Evolutionary conservation across 2,113 vertebrate species (phyloP).

Genomic region (Prionailurus bengalensis): DNA sequence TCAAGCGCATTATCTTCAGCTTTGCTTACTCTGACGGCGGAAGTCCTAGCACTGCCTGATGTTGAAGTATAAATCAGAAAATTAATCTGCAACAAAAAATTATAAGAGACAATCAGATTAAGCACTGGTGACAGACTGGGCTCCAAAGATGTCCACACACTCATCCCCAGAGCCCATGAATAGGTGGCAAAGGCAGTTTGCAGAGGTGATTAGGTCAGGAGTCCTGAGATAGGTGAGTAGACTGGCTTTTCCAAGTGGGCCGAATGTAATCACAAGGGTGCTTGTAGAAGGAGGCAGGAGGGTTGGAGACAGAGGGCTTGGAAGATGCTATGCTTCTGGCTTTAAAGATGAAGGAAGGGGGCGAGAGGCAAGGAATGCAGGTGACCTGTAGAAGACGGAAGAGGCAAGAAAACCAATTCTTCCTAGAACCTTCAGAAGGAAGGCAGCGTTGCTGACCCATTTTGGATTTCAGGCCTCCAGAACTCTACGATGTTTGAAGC

Average conservation of each 20-base stretch:
- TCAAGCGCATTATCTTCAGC: not conserved
- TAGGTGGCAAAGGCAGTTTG: not conserved
- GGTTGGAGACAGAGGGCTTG: not conserved
- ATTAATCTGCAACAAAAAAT: not conserved
- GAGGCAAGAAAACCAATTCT: not conserved
- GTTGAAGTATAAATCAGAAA: not conserved
- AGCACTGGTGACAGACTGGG: not conserved
- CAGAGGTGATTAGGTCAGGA: not conserved
- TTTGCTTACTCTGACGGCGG: slow-evolving; percentile 44
- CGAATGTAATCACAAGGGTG: not conserved
- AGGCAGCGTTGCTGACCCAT: not conserved
- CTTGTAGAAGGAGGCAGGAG: not conserved
- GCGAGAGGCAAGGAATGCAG: not conserved
- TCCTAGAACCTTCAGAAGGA: not conserved
- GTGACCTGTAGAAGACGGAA: not conserved
- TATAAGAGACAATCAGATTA: not conserved
- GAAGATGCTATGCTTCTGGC: not conserved
- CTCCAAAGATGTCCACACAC: not conserved
- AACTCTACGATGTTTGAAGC: not conserved
- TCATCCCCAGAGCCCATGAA: not conserved
- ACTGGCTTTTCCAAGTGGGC: not conserved
- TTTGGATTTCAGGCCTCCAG: not conserved
- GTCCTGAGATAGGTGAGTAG: not conserved
- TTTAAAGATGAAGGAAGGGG: not conserved
- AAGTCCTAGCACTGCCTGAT: not conserved